Evolutionary conservation across 2,113 vertebrate genomes (phyloP).

Genomic region (Phalacrocorax pelagicus): DNA sequence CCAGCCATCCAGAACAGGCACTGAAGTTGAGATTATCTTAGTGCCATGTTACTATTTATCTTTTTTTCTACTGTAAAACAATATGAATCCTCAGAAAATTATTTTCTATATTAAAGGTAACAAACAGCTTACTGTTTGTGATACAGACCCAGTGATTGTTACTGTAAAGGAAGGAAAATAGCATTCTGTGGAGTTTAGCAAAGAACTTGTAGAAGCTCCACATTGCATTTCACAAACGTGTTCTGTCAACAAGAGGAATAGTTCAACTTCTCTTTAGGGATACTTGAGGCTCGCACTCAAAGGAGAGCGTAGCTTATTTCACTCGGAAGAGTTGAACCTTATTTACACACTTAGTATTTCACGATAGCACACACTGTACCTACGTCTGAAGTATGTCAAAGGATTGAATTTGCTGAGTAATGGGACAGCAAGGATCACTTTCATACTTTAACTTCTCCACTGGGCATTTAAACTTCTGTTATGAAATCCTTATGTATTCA

Average conservation of each 20-base stretch:
- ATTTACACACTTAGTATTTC: not conserved
- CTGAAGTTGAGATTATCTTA: slow-evolving; percentile 11
- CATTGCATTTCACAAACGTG: not conserved
- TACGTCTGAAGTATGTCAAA: not conserved
- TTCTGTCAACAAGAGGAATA: not conserved
- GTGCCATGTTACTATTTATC: not conserved
- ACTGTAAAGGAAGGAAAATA: not conserved
- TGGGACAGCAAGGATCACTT: slow-evolving; percentile 38
- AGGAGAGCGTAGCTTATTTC: not conserved
- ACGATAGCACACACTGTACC: not conserved
- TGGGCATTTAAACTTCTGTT: slow-evolving; percentile 50
- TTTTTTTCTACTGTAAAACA: not conserved
- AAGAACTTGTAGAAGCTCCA: not conserved
- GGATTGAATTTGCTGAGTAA: not conserved
- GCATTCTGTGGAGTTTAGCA: not conserved
- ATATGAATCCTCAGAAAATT: not conserved
- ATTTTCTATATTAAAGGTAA: not conserved
- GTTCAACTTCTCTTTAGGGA: not conserved
- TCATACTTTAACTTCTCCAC: slow-evolving; percentile 20
- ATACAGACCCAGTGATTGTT: not conserved
- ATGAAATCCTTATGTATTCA: slow-evolving; percentile 15
- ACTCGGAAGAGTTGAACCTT: not conserved
- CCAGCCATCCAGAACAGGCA: not conserved
- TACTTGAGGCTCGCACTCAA: not conserved
- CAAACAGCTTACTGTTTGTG: not conserved